A percentile compares a stretch with the other conserved stretches of the same genome.
These are phyloP conservation scores for Trialeurodes vaporariorum DNA, from an alignment of 1,140 invertebrate genomes.

Conservation along the genomic window DNA sequence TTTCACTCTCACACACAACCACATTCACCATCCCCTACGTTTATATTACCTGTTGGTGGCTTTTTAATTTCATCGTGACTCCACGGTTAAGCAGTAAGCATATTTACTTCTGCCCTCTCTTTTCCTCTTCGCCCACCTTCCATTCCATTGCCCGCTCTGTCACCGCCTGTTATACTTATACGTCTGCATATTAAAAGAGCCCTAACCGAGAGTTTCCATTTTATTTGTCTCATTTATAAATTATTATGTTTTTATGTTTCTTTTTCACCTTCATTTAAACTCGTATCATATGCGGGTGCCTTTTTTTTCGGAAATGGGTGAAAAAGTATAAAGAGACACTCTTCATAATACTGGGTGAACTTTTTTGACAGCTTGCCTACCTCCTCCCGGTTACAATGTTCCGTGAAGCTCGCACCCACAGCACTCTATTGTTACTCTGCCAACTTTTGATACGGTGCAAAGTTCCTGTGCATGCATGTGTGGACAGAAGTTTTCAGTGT, in stretches of 20 bases:
- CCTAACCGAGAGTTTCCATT: neutral
- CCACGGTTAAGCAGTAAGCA: neutral
- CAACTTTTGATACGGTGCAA: too few relatives aligned
- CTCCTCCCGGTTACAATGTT: neutral
- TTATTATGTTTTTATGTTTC: neutral
- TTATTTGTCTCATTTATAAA: conserved; percentile 1
- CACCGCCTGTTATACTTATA: too few relatives aligned
- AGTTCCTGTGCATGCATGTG: too few relatives aligned
- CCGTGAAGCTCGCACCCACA: too few relatives aligned
- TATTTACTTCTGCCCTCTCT: neutral
- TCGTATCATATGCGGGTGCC: neutral
- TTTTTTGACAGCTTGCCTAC: neutral
- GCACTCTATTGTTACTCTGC: too few relatives aligned
- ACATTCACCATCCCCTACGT: too few relatives aligned
- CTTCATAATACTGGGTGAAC: neutral
- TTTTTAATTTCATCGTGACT: conserved; percentile 1
- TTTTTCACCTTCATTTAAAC: neutral
- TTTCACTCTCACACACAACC: too few relatives aligned
- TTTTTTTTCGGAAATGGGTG: neutral
- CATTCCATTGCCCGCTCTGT: too few relatives aligned
- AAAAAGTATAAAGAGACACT: neutral
- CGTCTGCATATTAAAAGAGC: neutral
- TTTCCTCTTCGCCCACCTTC: neutral
- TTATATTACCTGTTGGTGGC: neutral
- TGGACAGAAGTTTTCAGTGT: too few relatives aligned